phyloP scores from a whole-genome alignment of 2,797 vertebrate species.

The Cuniculus paca region DNA sequence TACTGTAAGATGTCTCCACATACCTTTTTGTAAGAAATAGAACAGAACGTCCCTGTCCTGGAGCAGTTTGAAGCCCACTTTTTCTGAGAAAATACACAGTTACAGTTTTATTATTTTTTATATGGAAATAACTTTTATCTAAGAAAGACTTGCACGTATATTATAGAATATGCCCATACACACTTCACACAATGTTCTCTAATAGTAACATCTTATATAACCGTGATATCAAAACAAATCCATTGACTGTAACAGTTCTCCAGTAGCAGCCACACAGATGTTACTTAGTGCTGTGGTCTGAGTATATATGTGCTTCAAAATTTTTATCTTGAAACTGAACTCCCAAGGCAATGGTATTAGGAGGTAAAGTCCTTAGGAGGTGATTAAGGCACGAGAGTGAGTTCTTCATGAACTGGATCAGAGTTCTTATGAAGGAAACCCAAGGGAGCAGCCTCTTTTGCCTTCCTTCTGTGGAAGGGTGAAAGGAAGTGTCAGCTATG shows the following conservation, averaged over 20 bases:
- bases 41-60: background rate
- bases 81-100: background rate
- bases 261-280: background rate
- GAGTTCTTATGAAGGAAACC: background rate
- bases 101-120: conserved; percentile 19
- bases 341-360: background rate
- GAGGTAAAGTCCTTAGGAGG: background rate
- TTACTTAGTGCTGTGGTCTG: background rate
- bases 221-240: background rate
- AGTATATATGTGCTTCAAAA: background rate
- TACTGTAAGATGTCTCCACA: background rate
- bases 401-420: background rate
- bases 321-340: background rate
- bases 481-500: background rate
- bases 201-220: background rate
- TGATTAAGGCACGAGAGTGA: background rate
- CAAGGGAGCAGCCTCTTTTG: background rate
- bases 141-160: background rate
- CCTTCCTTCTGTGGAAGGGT: background rate
- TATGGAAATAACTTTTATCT: conserved; percentile 15
- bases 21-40: background rate
- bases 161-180: background rate
- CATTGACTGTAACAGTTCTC: background rate
- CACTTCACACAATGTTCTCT: background rate
- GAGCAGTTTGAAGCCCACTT: background rate